A percentile compares a stretch with the other conserved stretches of the same genome.
phyloP scores from a whole-genome alignment of 2,797 vertebrate genomes.

The Chaetodon trifasciatus region DNA sequence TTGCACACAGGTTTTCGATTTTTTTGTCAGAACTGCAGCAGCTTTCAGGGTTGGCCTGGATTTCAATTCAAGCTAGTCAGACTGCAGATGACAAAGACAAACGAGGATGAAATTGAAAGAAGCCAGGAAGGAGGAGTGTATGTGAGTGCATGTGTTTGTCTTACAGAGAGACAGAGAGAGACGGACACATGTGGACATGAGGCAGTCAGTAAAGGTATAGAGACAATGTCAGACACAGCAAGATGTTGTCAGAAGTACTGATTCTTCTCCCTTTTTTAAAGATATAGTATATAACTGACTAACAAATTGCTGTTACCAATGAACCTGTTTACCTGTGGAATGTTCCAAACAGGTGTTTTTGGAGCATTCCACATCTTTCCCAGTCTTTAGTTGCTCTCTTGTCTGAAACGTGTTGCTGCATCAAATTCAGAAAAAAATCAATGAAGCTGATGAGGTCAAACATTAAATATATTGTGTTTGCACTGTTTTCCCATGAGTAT shows the following conservation, averaged over 20 bases:
- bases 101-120: neutral
- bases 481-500: too few species aligned
- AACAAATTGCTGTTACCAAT: neutral
- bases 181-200: neutral
- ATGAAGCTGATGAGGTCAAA: too few species aligned
- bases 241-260: neutral
- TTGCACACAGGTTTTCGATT: neutral
- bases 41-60: neutral
- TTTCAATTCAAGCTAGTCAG: neutral
- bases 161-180: too few species aligned
- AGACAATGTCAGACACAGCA: too few species aligned
- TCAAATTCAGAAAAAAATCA: too few species aligned
- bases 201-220: neutral
- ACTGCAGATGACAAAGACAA: constrained; percentile 1
- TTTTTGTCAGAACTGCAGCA: neutral
- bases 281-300: neutral
- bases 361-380: too few species aligned
- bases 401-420: too few species aligned
- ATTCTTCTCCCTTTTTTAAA: neutral
- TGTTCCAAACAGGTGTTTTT: too few species aligned
- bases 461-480: too few species aligned
- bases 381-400: too few species aligned
- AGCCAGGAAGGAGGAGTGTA: neutral
- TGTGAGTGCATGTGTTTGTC: neutral
- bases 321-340: too few species aligned